Percentiles rank a stretch among this genome's conserved stretches.
These are phyloP conservation scores for Rugalucina vietnamica DNA, from an alignment of 2,888 invertebrate genomes.

Conservation along the genomic window DNA sequence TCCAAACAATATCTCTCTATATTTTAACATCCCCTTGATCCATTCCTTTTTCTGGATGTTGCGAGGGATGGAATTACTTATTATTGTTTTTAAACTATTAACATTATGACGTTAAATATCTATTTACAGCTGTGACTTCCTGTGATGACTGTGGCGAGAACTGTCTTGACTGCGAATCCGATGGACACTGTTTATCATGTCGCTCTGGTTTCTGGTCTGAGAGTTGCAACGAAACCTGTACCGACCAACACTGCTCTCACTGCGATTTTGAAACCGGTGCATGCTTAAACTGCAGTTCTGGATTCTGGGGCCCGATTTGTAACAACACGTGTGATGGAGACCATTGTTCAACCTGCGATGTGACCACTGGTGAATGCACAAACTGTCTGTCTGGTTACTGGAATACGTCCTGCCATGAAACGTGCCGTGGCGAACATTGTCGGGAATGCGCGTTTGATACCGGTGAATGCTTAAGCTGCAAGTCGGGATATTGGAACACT, in stretches of 20 bases:
- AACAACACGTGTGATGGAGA: conserved; percentile 23
- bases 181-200: background rate
- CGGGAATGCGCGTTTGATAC: background rate
- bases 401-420: conserved; percentile 38
- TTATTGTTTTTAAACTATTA: no score
- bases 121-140: no score
- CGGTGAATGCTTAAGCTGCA: conserved; percentile 28
- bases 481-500: conserved; percentile 22
- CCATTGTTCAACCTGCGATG: conserved; percentile 34
- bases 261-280: conserved; percentile 27
- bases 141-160: no score
- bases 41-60: no score
- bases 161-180: background rate
- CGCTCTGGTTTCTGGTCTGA: conserved; percentile 6
- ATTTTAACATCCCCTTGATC: no score
- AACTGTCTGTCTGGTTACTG: conserved; percentile 41
- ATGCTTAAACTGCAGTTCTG: conserved; percentile 24
- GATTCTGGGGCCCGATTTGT: conserved; percentile 30
- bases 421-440: conserved; percentile 26
- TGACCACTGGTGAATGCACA: conserved; percentile 29
- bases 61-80: no score
- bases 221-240: conserved; percentile 1
- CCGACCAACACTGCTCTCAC: conserved; percentile 1
- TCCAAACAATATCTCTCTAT: no score
- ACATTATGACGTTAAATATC: no score